phyloP scores from a whole-genome alignment of 2,888 invertebrate species.

The Eilema caniola region DNA sequence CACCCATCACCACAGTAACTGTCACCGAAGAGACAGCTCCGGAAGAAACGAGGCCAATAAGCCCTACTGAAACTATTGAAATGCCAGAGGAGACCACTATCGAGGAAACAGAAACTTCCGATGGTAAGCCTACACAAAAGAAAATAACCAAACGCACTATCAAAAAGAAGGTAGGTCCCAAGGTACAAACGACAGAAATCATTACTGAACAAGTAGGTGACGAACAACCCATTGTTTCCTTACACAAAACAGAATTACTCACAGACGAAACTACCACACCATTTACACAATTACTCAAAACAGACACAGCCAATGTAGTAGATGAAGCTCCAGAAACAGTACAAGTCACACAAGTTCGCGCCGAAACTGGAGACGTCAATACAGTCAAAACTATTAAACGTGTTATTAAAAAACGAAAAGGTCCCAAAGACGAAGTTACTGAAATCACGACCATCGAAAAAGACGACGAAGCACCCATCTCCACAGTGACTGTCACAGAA shows the following conservation, averaged over 20 bases:
- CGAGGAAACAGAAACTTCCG: conserved; percentile 8
- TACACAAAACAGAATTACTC: conserved; percentile 26
- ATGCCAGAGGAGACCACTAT: conserved; percentile 22
- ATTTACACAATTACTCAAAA: not conserved
- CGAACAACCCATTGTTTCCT: conserved; percentile 12
- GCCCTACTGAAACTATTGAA: conserved; percentile 18
- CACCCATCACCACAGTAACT: conserved; percentile 50
- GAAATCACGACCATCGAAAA: conserved; percentile 26
- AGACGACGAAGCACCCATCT: conserved; percentile 22
- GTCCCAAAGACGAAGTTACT: conserved; percentile 19
- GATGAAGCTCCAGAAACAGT: conserved; percentile 21
- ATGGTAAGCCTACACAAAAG: conserved; percentile 29
- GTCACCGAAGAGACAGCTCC: conserved; percentile 15
- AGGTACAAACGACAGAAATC: conserved; percentile 32
- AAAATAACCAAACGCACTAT: conserved; percentile 43
- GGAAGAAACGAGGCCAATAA: not conserved
- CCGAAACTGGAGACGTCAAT: conserved; percentile 14
- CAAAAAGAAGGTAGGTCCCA: conserved; percentile 53
- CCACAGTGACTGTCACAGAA: conserved; percentile 17
- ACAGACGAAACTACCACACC: conserved; percentile 11
- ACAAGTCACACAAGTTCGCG: conserved; percentile 16
- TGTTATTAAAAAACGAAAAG: conserved; percentile 24
- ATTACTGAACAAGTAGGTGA: conserved; percentile 32
- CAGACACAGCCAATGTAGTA: not conserved
- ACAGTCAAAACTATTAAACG: conserved; percentile 21